Conservation (phyloP, 2,888 invertebrate species). For the Matsumyia berberina region DNA sequence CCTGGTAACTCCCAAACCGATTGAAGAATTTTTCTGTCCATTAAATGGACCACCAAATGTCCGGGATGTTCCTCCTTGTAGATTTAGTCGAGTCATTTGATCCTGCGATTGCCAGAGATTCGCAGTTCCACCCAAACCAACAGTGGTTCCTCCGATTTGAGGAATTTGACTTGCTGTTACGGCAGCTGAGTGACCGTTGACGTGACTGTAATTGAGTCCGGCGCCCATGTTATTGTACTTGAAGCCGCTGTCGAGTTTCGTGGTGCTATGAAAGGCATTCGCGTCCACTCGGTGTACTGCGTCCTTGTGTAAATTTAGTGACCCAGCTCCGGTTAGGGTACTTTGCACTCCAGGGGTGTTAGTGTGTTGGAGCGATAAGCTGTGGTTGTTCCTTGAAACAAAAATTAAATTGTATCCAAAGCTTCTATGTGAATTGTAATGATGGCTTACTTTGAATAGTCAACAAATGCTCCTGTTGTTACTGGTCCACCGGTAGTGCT, state of each 20-base stretch:
- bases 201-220: conserved; percentile 63
- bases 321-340: conserved; percentile 35
- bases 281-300: conserved; percentile 52
- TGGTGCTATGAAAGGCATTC: conserved; percentile 67
- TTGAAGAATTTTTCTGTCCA: conserved; percentile 53
- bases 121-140: conserved; percentile 57
- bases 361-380: conserved; percentile 46
- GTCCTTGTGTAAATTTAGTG: conserved; percentile 53
- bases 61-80: conserved; percentile 59
- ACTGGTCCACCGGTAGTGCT: conserved; percentile 49
- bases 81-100: conserved; percentile 50
- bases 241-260: conserved; percentile 65
- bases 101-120: conserved; percentile 52
- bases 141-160: conserved; percentile 55
- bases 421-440: no score
- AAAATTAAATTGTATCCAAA: neutral
- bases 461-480: conserved; percentile 48
- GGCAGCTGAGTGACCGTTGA: conserved; percentile 57
- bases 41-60: conserved; percentile 49
- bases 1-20: conserved; percentile 53
- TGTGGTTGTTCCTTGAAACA: conserved; percentile 51
- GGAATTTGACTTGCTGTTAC: conserved; percentile 65
- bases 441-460: conserved; percentile 36
- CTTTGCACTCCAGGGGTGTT: conserved; percentile 53
- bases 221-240: conserved; percentile 63